phyloP scores from a whole-genome alignment of 2,113 vertebrate species.

The Protobothrops mucrosquamatus region DNA sequence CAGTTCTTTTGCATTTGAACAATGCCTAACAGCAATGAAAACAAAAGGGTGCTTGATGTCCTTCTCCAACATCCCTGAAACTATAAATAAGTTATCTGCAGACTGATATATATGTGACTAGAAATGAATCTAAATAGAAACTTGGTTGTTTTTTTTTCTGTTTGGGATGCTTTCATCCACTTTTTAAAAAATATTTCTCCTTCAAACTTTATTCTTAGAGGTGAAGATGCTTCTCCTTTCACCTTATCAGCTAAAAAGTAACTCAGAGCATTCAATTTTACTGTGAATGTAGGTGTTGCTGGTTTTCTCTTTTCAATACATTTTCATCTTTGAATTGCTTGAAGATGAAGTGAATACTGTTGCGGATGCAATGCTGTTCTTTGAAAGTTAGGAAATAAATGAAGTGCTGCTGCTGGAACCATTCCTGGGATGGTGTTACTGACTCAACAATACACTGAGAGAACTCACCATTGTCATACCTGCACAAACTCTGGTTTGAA shows the following conservation, averaged over 20 bases:
- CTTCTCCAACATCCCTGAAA: constrained; percentile 39
- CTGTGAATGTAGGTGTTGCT: constrained; percentile 13
- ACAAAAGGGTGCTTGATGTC: constrained; percentile 23
- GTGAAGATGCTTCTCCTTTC: constrained; percentile 22
- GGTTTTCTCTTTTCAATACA: constrained; percentile 41
- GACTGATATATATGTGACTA: constrained; percentile 14
- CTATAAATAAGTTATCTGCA: constrained; percentile 42
- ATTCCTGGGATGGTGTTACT: constrained; percentile 35
- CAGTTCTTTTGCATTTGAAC: constrained; percentile 4
- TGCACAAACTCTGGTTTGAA: constrained; percentile 61
- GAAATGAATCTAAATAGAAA: constrained; percentile 22
- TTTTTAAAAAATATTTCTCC: constrained; percentile 37
- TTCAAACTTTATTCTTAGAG: constrained; percentile 22
- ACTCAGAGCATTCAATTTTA: constrained; percentile 37
- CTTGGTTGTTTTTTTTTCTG: constrained; percentile 10
- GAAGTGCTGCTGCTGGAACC: constrained; percentile 62
- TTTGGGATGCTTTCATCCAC: constrained; percentile 35
- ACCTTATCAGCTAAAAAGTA: not conserved
- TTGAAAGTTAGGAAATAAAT: constrained; percentile 63
- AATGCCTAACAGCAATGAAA: constrained; percentile 12
- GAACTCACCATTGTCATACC: constrained; percentile 66
- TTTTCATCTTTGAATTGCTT: constrained; percentile 45
- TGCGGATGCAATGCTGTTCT: constrained; percentile 63
- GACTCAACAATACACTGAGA: constrained; percentile 61
- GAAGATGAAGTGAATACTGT: constrained; percentile 60